Percentiles rank a stretch among this genome's conserved stretches.
Evolutionary conservation across 1,140 invertebrate genomes (phyloP).

Genomic region (Macrosteles quadrilineatus): DNA sequence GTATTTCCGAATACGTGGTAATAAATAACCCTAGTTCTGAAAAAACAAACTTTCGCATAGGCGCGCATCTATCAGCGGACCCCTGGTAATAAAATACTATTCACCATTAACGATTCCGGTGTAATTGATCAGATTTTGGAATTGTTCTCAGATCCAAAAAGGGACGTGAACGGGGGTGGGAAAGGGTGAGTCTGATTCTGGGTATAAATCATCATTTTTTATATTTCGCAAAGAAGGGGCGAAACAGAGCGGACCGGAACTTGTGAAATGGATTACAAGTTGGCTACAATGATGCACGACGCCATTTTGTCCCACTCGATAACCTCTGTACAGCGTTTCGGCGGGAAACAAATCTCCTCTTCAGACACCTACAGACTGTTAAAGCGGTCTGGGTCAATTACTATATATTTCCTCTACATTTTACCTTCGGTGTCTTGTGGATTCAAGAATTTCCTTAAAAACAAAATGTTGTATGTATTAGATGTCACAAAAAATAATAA

Average conservation of each 20-base stretch:
- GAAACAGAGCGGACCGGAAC: not conserved
- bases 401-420: no score
- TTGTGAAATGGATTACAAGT: conserved; percentile 24
- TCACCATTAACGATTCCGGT: conserved; percentile 14
- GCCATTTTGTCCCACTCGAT: conserved; percentile 21
- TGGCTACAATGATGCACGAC: not conserved
- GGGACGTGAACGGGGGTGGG: not conserved
- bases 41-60: conserved; percentile 24
- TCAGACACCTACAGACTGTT: no score
- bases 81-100: conserved; percentile 31
- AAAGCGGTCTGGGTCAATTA: no score
- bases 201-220: conserved; percentile 27
- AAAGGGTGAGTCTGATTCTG: conserved; percentile 25
- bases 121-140: conserved; percentile 29
- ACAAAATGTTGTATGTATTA: no score
- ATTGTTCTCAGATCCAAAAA: not conserved
- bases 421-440: no score
- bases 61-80: conserved; percentile 7
- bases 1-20: conserved; percentile 10
- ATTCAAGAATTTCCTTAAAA: no score
- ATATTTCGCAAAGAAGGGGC: conserved; percentile 1
- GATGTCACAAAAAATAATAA: no score
- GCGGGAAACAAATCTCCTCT: no score
- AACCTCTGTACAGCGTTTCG: not conserved
- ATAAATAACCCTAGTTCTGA: conserved; percentile 22